A percentile compares a stretch with the other conserved stretches of the same genome.
Evolutionary conservation across 2,797 vertebrate genomes (phyloP).

Genomic region (Clarias platycephalus): DNA sequence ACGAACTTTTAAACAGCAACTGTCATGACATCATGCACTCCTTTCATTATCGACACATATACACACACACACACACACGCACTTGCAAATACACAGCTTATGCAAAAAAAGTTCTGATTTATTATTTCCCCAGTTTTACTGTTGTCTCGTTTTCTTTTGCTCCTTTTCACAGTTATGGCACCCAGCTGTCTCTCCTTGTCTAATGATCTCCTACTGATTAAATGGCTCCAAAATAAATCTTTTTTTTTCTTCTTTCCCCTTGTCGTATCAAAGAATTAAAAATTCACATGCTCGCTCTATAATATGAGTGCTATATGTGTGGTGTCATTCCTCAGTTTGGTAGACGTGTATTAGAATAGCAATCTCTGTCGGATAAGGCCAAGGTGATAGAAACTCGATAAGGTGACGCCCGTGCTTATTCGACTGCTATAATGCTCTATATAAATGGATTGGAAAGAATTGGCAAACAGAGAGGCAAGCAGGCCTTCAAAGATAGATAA

Average conservation of each 20-base stretch:
- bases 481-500: slow-evolving; percentile 61
- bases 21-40: slow-evolving; percentile 14
- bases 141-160: slow-evolving; percentile 1
- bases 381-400: slow-evolving; percentile 23
- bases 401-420: slow-evolving; percentile 24
- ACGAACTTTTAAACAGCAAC: slow-evolving; percentile 21
- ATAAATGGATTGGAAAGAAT: slow-evolving; percentile 54
- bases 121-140: neutral
- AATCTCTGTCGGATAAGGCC: slow-evolving; percentile 25
- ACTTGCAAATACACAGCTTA: neutral
- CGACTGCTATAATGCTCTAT: slow-evolving; percentile 35
- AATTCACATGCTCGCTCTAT: neutral
- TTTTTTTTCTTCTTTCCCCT: neutral
- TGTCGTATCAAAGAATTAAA: neutral
- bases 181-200: slow-evolving; percentile 10
- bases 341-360: slow-evolving; percentile 9
- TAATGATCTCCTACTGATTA: slow-evolving; percentile 25
- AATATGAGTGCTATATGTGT: neutral
- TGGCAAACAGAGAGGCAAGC: slow-evolving; percentile 56
- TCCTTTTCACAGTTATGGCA: slow-evolving; percentile 25
- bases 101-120: slow-evolving; percentile 20
- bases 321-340: neutral
- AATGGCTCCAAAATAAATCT: slow-evolving; percentile 11
- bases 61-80: neutral
- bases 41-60: neutral